These are phyloP conservation scores for Nothoprocta pentlandii DNA, from an alignment of 2,113 vertebrate genomes.

Conservation along the genomic window DNA sequence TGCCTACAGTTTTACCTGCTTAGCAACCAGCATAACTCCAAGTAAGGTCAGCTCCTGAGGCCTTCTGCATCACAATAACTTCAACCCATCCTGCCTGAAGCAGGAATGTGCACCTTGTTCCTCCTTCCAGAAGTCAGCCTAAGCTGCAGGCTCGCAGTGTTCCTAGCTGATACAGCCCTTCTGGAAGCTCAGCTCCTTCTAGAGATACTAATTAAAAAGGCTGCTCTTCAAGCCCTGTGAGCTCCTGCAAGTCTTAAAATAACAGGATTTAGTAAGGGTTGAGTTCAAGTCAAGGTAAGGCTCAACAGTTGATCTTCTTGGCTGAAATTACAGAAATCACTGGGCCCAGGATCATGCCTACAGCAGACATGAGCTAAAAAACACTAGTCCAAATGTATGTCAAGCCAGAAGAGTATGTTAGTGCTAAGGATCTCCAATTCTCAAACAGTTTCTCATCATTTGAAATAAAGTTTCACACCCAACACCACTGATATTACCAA, in stretches of 20 bases:
- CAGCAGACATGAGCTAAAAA: too few relatives aligned
- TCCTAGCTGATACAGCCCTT: neutral
- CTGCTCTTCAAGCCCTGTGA: too few relatives aligned
- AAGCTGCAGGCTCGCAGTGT: neutral
- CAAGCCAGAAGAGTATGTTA: neutral
- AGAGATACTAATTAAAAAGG: neutral
- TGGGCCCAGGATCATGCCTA: too few relatives aligned
- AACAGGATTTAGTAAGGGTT: too few relatives aligned
- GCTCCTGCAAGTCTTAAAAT: neutral
- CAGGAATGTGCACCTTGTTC: neutral
- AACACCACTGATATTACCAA: too few relatives aligned
- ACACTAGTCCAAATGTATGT: neutral
- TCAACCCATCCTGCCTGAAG: too few relatives aligned
- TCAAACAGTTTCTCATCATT: too few relatives aligned
- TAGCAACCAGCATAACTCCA: too few relatives aligned
- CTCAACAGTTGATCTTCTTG: neutral
- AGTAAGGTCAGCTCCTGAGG: fast-evolving
- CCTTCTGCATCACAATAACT: neutral
- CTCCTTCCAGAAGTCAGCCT: too few relatives aligned
- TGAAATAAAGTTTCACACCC: too few relatives aligned
- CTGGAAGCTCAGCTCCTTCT: neutral
- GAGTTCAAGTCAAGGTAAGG: too few relatives aligned
- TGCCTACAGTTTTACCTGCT: neutral
- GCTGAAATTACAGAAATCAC: neutral
- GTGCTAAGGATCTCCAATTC: too few relatives aligned